Evolutionary conservation across 2,888 invertebrate genomes (phyloP), one percentile per base, ranked within the genome.

Genomic region (Bellardia bayeri): DNA sequence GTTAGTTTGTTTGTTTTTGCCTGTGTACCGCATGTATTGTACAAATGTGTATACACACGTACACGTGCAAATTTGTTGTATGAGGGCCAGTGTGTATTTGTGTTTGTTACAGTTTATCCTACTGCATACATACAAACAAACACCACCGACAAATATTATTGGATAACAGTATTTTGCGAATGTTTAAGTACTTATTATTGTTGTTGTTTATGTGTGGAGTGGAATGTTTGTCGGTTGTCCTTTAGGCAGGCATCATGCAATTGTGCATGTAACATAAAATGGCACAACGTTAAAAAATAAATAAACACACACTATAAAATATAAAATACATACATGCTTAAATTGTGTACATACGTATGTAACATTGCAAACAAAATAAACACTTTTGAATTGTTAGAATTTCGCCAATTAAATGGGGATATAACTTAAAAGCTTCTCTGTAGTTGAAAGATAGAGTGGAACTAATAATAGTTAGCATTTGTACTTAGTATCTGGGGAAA

Each of bases 251-350:
- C 64, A 80, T 80, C 69, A 84, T 85, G 78, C 82, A 82, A 76
- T 71, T 82, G 75, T 82, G 82, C 85, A 81, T 76, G 75, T 69
- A 79, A 79, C 49, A 45, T 54, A 75, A 81, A 82, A 58, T 78
- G 72, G 42, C 51, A 61, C 54, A 82, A 64, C 68, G 75, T 75
- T 23, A 2, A 58, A 71, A 71, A 45, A 33, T 37, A 78, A 45
- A 68, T 78, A 78, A 86, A 64, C 82, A 78, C 82, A 78, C 76
- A 61, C 82, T 42, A 74, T 82, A 74, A 82, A 78, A 16, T 23
- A 63, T n/a, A 63, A 63, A 64, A 54, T 14, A 61, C 42, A 54
- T 14, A 61, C 42, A 42, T 13, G 3, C 61, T 49, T 33, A 14
- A 23, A 72, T 9, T 40, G 16, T 56, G 37, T 74, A 23, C 42